Evolutionary conservation across 2,888 invertebrate species (phyloP), one percentile per base, ranked within the genome.

Genomic region (Phalangium opilio): DNA sequence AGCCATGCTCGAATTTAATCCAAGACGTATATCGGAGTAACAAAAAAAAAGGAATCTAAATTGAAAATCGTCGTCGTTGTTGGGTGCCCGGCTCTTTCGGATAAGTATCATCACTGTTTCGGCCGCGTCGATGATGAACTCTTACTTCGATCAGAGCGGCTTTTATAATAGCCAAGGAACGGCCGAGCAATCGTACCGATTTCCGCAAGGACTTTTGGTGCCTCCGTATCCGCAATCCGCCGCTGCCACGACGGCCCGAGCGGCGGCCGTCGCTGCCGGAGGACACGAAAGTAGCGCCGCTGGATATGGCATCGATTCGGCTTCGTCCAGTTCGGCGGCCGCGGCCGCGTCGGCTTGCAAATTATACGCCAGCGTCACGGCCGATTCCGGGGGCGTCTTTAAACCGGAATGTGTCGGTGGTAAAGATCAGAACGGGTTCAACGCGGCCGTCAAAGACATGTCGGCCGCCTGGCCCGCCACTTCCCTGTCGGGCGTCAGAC

Each of bases 111-210:
- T 42, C 27, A n/a, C n/a, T n/a, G n/a, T n/a, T n/a, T 7, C 18
- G 38, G 38, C 14, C 15, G 42, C 15, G 18, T 34, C 12, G 10
- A 61, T 60, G 61, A 89, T 89, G 89, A 89, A 87, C 81, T 87
- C 87, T 67, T 90, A 89, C 70, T 90, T 89, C 70, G 89, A 89
- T 75, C 89, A 89, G 75, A 82, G 83, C 70, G 87, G 87, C 70
- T 90, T 90, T 75, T 89, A 90, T 74, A 86, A 87, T 64, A 76
- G 81, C 63, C 85, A 86, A 70, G 57, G 58, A 33, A 56, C 61
- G 81, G 86, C 72, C 70, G 77, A 62, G 73, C 73, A 86, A 47
- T 54, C 56, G 68, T 75, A 85, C 63, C 82, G 85, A 55, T 87
- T 87, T 64, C 87, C 87, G 14, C 71, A 89, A 47, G 83, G 85